Base-by-base conservation (phyloP, 2,888 invertebrate genomes). In the Euclidia mi region DNA sequence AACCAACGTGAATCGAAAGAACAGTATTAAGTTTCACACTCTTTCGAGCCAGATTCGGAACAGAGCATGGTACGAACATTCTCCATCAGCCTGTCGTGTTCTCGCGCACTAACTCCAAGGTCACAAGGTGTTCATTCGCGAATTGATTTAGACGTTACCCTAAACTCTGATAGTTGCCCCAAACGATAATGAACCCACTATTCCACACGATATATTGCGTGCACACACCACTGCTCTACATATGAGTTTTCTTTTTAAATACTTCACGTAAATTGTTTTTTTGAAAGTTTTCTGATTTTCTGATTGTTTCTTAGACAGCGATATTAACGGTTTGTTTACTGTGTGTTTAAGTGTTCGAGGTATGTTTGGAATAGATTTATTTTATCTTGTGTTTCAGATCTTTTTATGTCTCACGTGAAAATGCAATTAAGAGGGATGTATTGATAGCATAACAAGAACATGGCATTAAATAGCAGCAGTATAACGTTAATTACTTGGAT, bases 131-230 rank as follows among this genome's bases (percentile, higher is more conserved):
- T 12, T 20, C 20, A 6, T 32, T 15, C 15, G 18, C 25, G 28
- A 41, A 42, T 34, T 42, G 46, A 55, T 48, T 40, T 37, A 48
- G 25, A 43, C 32, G 38, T 40, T 20, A 29, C 42, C 34, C 14
- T 29, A 6, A 20, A 10, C 14, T 6, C 6, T 2, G 42, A 31
- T 37, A 14, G 42, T 38, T 47, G 3, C 32, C 46, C n/a, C 25
- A 34, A 28, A 17, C 53, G 41, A 31, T 53, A 53, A 46, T 46
- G 46, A 53, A 50, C 43, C 37, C 15, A 29, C 34, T 35, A 41
- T n/a, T 3, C 45, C 29, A 11, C 71, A 71, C 74, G 71, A 25
- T 53, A 71, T 44, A 51, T 71, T 35, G 71, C 71, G 71, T 74
- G 74, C 25, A n/a, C 29, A 12, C 34, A 48, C 44, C 11, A 34